A percentile compares a stretch with the other conserved stretches of the same genome.
Evolutionary conservation across 2,888 invertebrate genomes (phyloP).

Genomic region (Phorcus lineatus): DNA sequence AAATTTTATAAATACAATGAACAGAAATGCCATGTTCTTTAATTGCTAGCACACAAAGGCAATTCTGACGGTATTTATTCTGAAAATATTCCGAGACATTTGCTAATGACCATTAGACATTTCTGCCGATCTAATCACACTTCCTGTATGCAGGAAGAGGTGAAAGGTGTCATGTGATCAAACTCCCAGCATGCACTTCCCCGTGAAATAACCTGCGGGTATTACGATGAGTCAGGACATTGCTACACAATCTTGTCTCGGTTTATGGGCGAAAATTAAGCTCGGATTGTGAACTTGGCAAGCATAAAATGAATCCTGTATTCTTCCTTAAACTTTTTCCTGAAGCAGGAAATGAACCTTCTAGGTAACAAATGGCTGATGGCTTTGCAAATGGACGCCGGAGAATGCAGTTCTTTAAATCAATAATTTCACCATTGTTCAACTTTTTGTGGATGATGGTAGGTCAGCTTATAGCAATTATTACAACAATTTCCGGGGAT

Average conservation of each 20-base stretch:
- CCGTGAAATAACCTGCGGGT: background rate
- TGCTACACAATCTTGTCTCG: background rate
- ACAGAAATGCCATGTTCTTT: too few relatives aligned
- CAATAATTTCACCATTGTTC: too few relatives aligned
- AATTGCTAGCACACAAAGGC: background rate
- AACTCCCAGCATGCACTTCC: background rate
- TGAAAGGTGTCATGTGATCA: slow-evolving; percentile 15
- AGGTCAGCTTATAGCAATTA: too few relatives aligned
- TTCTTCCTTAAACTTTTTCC: background rate
- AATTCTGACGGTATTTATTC: background rate
- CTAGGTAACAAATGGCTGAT: background rate
- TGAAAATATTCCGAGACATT: background rate
- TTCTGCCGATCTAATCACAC: background rate
- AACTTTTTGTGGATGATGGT: too few relatives aligned
- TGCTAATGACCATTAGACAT: background rate
- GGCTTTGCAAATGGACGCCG: background rate
- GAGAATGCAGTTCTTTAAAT: too few relatives aligned
- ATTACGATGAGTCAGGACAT: background rate
- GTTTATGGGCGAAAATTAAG: background rate
- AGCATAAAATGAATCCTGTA: slow-evolving; percentile 3
- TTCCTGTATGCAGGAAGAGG: background rate
- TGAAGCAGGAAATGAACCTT: background rate
- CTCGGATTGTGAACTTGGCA: background rate
- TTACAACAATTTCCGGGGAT: too few relatives aligned
- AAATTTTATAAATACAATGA: too few relatives aligned